phyloP scores from a whole-genome alignment of 1,140 invertebrate species.

The Philopotamus ludificatus region DNA sequence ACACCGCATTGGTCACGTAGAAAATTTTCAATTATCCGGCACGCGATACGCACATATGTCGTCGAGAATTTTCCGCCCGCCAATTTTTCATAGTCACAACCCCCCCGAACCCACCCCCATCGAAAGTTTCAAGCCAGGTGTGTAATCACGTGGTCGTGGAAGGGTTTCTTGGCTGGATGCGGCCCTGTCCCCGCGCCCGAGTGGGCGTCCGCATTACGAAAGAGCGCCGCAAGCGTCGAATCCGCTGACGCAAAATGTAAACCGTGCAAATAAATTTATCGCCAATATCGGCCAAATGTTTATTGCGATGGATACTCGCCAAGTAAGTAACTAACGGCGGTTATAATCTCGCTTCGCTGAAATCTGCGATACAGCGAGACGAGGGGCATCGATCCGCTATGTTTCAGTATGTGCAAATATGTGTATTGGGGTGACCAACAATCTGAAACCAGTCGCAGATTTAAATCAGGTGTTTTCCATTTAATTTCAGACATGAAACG shows the following conservation, averaged over 20 bases:
- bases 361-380: too few species aligned
- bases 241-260: not conserved
- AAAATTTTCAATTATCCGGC: not conserved
- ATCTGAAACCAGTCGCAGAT: too few species aligned
- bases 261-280: not conserved
- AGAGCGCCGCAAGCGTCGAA: not conserved
- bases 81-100: not conserved
- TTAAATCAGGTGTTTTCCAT: too few species aligned
- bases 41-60: not conserved
- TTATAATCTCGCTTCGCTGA: too few species aligned
- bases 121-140: too few species aligned
- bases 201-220: constrained; percentile 11
- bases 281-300: not conserved
- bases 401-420: too few species aligned
- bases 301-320: not conserved
- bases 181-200: not conserved
- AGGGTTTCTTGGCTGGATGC: not conserved
- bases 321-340: too few species aligned
- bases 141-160: not conserved
- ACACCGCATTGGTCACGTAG: not conserved
- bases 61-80: not conserved
- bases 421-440: too few species aligned
- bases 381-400: too few species aligned
- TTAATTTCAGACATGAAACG: too few species aligned
- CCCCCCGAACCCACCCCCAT: not conserved